Conservation (phyloP, 35 echinoderm and acorn worm species). For the Stichopus chloronotus region DNA sequence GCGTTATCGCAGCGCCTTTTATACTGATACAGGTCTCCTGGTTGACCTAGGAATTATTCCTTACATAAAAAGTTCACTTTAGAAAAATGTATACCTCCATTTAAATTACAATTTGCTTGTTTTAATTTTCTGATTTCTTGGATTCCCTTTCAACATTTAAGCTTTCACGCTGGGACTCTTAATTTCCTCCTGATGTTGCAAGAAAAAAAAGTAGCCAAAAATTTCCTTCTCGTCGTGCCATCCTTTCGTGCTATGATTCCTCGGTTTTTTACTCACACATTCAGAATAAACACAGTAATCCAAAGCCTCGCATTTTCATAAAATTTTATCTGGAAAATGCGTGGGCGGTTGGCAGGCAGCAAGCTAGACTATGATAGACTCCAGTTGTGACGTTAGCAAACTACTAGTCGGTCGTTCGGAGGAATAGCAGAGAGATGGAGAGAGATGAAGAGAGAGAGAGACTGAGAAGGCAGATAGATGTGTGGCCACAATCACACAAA, state of each 20-base stretch:
- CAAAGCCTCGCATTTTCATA: conserved; percentile 55
- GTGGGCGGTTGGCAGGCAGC: conserved; percentile 48
- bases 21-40: not conserved
- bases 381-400: conserved; percentile 22
- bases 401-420: not conserved
- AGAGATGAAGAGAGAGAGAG: not conserved
- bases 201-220: conserved; percentile 25
- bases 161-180: conserved; percentile 9
- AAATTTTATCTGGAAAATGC: conserved; percentile 57
- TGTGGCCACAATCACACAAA: not conserved
- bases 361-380: conserved; percentile 20
- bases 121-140: not conserved
- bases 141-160: not conserved
- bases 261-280: conserved; percentile 36
- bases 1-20: not conserved
- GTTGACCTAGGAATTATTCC: not conserved
- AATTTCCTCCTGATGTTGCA: conserved; percentile 2
- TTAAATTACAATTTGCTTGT: not conserved
- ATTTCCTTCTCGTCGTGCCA: not conserved
- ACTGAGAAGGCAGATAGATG: too few relatives aligned
- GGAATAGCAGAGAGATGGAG: not conserved
- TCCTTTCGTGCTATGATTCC: conserved; percentile 23
- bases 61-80: not conserved
- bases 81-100: conserved; percentile 7
- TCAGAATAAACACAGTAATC: conserved; percentile 48